Evolutionary conservation across 2,797 vertebrate species (phyloP).

Genomic region (Neomorphus geoffroyi): DNA sequence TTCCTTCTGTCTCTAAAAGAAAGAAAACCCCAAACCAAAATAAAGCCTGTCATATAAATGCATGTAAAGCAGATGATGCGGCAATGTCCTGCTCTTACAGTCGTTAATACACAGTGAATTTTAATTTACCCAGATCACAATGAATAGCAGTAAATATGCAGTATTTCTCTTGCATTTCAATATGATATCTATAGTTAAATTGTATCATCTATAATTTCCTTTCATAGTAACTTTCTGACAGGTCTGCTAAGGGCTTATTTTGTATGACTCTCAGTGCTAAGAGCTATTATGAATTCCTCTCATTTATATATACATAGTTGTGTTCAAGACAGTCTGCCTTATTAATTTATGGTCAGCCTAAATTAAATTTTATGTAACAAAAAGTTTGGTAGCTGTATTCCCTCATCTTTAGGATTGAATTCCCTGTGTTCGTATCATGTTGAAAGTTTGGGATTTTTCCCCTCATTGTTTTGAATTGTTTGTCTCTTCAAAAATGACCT

Average conservation of each 20-base stretch:
- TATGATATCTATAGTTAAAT: background rate
- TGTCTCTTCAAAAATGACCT: conserved; percentile 66
- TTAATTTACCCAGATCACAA: conserved; percentile 7
- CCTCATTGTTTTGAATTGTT: conserved; percentile 43
- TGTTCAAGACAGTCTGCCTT: conserved; percentile 20
- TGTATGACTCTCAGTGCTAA: background rate
- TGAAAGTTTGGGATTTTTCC: background rate
- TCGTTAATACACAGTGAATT: conserved; percentile 34
- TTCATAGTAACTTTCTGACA: conserved; percentile 7
- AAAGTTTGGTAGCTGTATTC: background rate
- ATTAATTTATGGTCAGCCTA: background rate
- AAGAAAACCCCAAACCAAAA: background rate
- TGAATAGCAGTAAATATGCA: background rate
- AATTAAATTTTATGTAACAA: conserved; percentile 9
- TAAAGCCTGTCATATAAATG: conserved; percentile 35
- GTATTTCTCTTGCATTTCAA: background rate
- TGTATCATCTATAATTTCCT: background rate
- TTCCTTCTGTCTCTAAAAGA: conserved; percentile 33
- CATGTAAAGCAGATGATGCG: conserved; percentile 11
- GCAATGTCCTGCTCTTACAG: conserved; percentile 24
- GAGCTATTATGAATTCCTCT: background rate
- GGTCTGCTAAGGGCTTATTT: background rate
- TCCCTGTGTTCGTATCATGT: background rate
- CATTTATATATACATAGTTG: background rate
- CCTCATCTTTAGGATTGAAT: background rate